Evolutionary conservation across 1,140 invertebrate genomes (phyloP), one percentile per base, ranked within the genome.

Genomic region (Coboldia fuscipes): DNA sequence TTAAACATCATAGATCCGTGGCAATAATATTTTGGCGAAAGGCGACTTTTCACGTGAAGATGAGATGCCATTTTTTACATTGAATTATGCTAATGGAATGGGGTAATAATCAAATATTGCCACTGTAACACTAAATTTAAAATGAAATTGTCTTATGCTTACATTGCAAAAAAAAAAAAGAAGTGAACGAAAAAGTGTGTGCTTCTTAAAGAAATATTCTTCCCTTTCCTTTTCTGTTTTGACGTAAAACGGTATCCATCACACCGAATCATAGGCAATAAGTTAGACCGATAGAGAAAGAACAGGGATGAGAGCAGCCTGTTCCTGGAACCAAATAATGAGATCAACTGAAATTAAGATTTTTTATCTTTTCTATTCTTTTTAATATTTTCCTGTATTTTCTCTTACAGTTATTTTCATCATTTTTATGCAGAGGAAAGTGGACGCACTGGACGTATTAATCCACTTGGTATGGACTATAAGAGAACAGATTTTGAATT

Each of bases 41-140:
- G 60, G 52, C 3, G 54, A 59, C 20, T 42, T 46, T 3, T 42
- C 42, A 15, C 35, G 35, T 1, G 45, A 42, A 0, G 56, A 61
- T 29, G 47, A 60, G 24, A 28, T 67, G 37, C 66, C 68, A 0
- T 74, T 72, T 45, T 59, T 69, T 0, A 72, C 70, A 0, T 49
- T 80, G 1, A 60, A 57, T 28, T 76, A 76, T 43, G 70, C 67
- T 17, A 74, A 74, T 46, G 72, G 72, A 2, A 69, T 69, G 2
- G 67, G 70, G 12, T 66, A 64, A 38, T 52, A 46, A 41, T 52
- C 47, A 12, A 42, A 44, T 43, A 37, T n/a, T n/a, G n/a, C n/a
- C n/a, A n/a, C n/a, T n/a, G n/a, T n/a, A n/a, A n/a, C n/a, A n/a
- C n/a, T n/a, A n/a, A n/a, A n/a, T n/a, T n/a, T n/a, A n/a, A n/a